These are phyloP conservation scores for Nesogale talazaci DNA, from an alignment of 2,113 vertebrate species.

Conservation along the genomic window DNA sequence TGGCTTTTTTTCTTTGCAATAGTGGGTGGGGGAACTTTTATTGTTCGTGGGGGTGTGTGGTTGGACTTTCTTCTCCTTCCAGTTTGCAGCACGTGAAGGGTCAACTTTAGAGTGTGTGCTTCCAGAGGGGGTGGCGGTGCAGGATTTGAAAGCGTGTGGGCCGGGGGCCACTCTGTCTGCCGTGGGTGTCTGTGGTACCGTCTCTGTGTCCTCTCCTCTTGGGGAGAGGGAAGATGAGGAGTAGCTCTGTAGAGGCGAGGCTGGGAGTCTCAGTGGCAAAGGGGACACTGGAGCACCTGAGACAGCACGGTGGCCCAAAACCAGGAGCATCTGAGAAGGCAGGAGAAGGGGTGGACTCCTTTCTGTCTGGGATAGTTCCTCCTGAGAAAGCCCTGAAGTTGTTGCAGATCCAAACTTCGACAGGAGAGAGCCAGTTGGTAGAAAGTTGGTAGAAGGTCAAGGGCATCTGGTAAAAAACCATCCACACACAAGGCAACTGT, in stretches of 20 bases:
- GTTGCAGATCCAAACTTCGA: constrained; percentile 89
- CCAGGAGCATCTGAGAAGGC: too few relatives aligned
- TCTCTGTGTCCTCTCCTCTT: too few relatives aligned
- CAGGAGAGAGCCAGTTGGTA: constrained; percentile 89
- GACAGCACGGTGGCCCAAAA: too few relatives aligned
- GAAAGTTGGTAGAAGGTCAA: constrained; percentile 92
- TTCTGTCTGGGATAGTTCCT: constrained; percentile 94
- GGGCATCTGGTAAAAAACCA: constrained; percentile 92
- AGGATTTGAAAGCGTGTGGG: background rate
- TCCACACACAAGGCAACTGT: constrained; percentile 86
- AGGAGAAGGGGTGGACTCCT: constrained; percentile 93
- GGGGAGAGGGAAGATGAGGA: background rate
- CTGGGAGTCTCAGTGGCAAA: too few relatives aligned
- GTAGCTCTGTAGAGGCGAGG: background rate
- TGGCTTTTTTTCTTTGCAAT: too few relatives aligned
- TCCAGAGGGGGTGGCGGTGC: background rate
- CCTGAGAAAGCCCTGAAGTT: constrained; percentile 91
- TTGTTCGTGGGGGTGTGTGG: background rate
- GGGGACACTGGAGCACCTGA: too few relatives aligned
- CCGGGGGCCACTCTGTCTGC: background rate
- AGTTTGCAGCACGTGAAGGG: constrained; percentile 71
- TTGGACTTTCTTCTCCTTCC: constrained; percentile 14
- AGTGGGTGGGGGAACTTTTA: too few relatives aligned
- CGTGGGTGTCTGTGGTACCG: too few relatives aligned
- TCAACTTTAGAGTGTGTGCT: constrained; percentile 49